Evolutionary conservation across 1,140 invertebrate genomes (phyloP).

Genomic region (Arion vulgaris): DNA sequence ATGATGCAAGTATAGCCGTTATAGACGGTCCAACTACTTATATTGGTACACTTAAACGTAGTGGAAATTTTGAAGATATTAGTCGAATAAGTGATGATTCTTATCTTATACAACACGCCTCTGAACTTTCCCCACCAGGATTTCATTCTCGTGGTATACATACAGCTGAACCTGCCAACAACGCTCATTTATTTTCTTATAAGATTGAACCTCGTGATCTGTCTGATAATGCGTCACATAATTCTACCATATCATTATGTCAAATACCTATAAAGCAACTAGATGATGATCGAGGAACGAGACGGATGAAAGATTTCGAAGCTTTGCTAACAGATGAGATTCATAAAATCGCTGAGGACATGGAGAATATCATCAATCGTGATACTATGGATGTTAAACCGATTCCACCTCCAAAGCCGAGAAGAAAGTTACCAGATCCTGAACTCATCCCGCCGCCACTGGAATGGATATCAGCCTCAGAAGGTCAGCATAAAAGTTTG

Average conservation of each 20-base stretch:
- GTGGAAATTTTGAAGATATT: slow-evolving; percentile 65
- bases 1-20: background rate
- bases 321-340: slow-evolving; percentile 43
- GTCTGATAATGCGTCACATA: background rate
- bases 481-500: background rate
- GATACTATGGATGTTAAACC: slow-evolving; percentile 45
- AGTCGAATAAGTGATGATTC: slow-evolving; percentile 50
- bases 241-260: background rate
- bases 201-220: slow-evolving; percentile 33
- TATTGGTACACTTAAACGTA: slow-evolving; percentile 50
- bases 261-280: background rate
- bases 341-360: slow-evolving; percentile 46
- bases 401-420: slow-evolving; percentile 51
- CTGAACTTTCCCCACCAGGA: background rate
- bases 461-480: background rate
- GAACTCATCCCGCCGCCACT: slow-evolving; percentile 52
- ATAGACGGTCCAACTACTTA: background rate
- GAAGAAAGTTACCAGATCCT: slow-evolving; percentile 64
- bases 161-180: background rate
- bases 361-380: slow-evolving; percentile 45
- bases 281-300: background rate
- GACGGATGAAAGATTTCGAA: slow-evolving; percentile 32
- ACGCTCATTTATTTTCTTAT: slow-evolving; percentile 27
- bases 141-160: background rate
- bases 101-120: background rate